phyloP scores from a whole-genome alignment of 1,140 invertebrate genomes.

The Agraylea sexmaculata region DNA sequence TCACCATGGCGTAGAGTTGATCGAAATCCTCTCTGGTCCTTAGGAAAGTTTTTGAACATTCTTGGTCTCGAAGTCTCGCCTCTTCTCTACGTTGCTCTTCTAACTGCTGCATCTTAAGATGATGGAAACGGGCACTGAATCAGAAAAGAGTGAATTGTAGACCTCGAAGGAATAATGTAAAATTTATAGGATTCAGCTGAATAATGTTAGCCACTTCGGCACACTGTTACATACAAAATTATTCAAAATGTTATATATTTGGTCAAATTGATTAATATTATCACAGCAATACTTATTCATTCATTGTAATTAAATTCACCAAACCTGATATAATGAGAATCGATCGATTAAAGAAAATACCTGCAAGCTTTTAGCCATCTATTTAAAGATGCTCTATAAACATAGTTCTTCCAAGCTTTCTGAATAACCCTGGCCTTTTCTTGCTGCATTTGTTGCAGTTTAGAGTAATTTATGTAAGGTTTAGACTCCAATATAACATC shows the following conservation, averaged over 20 bases:
- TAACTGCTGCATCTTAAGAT: slow-evolving; percentile 38
- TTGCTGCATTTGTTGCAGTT: slow-evolving; percentile 40
- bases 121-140: slow-evolving; percentile 37
- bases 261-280: slow-evolving; percentile 1
- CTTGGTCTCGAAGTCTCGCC: slow-evolving; percentile 38
- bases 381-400: slow-evolving; percentile 33
- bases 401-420: slow-evolving; percentile 39
- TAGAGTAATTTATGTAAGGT: slow-evolving; percentile 42
- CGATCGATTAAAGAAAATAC: too few relatives aligned
- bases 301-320: neutral
- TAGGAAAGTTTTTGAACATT: slow-evolving; percentile 46
- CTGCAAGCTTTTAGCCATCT: slow-evolving; percentile 36
- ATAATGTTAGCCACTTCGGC: too few relatives aligned
- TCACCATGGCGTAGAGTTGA: slow-evolving; percentile 46
- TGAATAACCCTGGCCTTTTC: slow-evolving; percentile 47
- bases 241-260: too few relatives aligned
- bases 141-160: too few relatives aligned
- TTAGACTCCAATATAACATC: slow-evolving; percentile 43
- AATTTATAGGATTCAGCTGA: too few relatives aligned
- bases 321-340: slow-evolving; percentile 4
- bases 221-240: too few relatives aligned
- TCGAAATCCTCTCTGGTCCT: slow-evolving; percentile 49
- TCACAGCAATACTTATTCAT: neutral
- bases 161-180: too few relatives aligned
- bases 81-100: slow-evolving; percentile 35